Evolutionary conservation across 2,797 vertebrate species (phyloP).

Genomic region (Caiman crocodilus): DNA sequence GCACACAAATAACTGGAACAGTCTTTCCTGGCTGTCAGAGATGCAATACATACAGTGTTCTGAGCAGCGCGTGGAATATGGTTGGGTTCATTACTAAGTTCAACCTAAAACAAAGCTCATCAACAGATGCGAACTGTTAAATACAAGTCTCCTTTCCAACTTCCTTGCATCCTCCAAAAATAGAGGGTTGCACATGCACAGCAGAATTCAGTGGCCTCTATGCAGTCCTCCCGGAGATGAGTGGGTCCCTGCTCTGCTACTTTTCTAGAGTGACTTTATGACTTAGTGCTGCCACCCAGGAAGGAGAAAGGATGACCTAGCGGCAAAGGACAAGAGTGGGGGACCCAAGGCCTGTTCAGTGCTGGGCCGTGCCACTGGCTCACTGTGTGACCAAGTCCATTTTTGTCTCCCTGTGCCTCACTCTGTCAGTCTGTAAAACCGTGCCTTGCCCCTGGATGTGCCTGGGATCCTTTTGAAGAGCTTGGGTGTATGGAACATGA

Average conservation of each 20-base stretch:
- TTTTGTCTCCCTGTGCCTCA: neutral
- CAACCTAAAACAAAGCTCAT: constrained; percentile 29
- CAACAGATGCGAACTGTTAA: neutral
- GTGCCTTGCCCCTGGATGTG: neutral
- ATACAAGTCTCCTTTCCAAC: neutral
- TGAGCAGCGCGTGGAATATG: neutral
- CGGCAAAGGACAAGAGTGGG: neutral
- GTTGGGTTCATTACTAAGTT: constrained; percentile 33
- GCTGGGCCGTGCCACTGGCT: neutral
- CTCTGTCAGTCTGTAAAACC: neutral
- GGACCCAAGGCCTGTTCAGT: neutral
- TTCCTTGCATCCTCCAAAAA: neutral
- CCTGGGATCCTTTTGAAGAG: neutral
- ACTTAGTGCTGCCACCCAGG: neutral
- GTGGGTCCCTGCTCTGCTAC: too few relatives aligned
- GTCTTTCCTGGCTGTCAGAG: neutral
- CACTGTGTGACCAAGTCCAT: neutral
- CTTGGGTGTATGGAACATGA: neutral
- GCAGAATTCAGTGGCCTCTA: too few relatives aligned
- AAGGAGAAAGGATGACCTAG: neutral
- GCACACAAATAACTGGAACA: neutral
- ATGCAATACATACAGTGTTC: neutral
- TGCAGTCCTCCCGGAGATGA: too few relatives aligned
- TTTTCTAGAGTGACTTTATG: neutral
- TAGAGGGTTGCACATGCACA: neutral